Evolutionary conservation across 53 echinoderm and acorn worm species (phyloP).

Genomic region (Henricia sp.): DNA sequence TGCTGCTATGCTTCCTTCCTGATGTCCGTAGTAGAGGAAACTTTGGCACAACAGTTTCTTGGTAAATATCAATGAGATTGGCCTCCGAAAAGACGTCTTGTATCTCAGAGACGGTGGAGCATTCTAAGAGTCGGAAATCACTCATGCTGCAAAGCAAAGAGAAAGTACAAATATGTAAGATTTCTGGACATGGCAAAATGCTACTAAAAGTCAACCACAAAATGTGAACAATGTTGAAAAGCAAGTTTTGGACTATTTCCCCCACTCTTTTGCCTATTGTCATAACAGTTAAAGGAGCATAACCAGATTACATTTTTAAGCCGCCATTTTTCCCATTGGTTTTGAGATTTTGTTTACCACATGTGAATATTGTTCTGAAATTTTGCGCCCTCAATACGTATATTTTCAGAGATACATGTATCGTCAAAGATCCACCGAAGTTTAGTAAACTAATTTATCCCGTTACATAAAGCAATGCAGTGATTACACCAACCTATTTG

Average conservation of each 20-base stretch:
- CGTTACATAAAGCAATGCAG: too few species aligned
- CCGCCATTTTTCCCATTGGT: background rate
- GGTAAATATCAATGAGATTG: slow-evolving; percentile 3
- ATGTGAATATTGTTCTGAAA: too few species aligned
- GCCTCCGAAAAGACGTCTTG: slow-evolving; percentile 10
- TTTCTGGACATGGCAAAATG: background rate
- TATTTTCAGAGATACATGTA: too few species aligned
- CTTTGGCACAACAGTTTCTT: slow-evolving; percentile 2
- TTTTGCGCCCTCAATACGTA: too few species aligned
- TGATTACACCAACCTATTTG: too few species aligned
- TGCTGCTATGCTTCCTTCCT: background rate
- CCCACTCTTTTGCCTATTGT: background rate
- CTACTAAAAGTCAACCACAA: background rate
- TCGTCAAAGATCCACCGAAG: too few species aligned
- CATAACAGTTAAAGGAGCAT: background rate
- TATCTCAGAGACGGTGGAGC: slow-evolving; percentile 13
- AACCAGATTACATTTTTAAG: too few species aligned
- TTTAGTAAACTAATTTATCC: too few species aligned
- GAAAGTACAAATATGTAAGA: background rate
- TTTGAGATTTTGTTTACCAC: background rate
- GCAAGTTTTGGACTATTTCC: background rate
- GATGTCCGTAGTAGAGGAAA: slow-evolving; percentile 11
- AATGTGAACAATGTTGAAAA: background rate
- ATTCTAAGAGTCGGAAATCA: slow-evolving; percentile 39
- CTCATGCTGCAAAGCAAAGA: background rate